Evolutionary conservation across 92 coral and sea anemone genomes (phyloP).

Genomic region (Umimayanthus chanpuru): DNA sequence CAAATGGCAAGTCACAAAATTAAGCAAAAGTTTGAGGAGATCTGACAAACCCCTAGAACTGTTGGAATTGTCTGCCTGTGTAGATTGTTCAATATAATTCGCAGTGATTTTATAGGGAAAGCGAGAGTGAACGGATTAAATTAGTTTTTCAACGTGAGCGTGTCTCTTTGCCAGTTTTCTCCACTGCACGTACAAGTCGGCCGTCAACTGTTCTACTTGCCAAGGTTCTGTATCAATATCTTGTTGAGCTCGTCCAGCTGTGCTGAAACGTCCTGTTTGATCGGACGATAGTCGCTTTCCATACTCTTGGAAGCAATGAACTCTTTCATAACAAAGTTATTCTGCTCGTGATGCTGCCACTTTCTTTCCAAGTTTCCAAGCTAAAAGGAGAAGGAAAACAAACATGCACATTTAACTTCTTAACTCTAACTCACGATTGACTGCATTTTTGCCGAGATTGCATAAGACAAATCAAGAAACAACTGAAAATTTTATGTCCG

Average conservation of each 20-base stretch:
- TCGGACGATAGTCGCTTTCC: constrained; percentile 94
- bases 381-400: constrained; percentile 44
- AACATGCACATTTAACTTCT: too few species aligned
- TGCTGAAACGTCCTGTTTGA: constrained; percentile 80
- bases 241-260: constrained; percentile 91
- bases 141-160: not conserved
- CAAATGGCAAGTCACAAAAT: too few species aligned
- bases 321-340: constrained; percentile 97
- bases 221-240: constrained; percentile 74
- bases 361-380: constrained; percentile 95
- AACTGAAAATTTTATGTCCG: too few species aligned
- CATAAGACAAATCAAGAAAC: not conserved
- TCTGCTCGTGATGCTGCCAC: constrained; percentile 98
- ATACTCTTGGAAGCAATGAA: constrained; percentile 91
- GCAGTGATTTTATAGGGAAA: not conserved
- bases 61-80: too few species aligned
- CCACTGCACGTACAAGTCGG: not conserved
- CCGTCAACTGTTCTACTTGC: constrained; percentile 56
- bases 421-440: not conserved
- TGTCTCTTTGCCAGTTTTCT: not conserved
- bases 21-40: too few species aligned
- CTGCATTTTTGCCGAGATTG: not conserved
- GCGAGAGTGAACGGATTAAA: not conserved
- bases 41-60: too few species aligned
- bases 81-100: not conserved